phyloP scores from a whole-genome alignment of 1,140 invertebrate species.

The Drosophila arizonae region DNA sequence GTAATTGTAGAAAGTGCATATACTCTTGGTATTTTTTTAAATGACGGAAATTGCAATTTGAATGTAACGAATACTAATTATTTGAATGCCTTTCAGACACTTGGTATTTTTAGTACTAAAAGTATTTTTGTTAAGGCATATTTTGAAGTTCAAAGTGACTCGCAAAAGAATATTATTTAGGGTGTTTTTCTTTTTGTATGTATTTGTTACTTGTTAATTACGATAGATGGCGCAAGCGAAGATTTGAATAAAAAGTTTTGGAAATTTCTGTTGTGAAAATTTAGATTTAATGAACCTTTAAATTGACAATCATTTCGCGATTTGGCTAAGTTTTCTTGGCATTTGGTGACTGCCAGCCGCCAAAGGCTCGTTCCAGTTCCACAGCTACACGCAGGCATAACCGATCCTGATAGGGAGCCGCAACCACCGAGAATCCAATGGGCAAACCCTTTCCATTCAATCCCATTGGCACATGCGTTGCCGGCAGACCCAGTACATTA shows the following conservation, averaged over 20 bases:
- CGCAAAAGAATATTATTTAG: too few species aligned
- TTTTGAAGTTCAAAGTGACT: too few species aligned
- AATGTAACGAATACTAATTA: too few species aligned
- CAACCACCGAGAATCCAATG: conserved; percentile 89
- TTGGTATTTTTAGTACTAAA: too few species aligned
- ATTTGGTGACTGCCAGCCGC: conserved; percentile 87
- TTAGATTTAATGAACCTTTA: not conserved
- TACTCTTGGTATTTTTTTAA: too few species aligned
- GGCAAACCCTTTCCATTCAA: conserved; percentile 87
- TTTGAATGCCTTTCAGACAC: too few species aligned
- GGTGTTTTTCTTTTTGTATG: not conserved
- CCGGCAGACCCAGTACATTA: conserved; percentile 90
- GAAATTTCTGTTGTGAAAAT: not conserved
- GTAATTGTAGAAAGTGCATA: too few species aligned
- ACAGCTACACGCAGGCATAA: conserved; percentile 89
- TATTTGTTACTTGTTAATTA: conserved; percentile 3
- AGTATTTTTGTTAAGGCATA: too few species aligned
- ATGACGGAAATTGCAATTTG: too few species aligned
- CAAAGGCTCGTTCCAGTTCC: conserved; percentile 91
- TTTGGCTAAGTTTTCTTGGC: conserved; percentile 34
- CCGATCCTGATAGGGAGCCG: conserved; percentile 87
- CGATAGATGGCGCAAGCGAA: conserved; percentile 12
- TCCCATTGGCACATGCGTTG: conserved; percentile 89
- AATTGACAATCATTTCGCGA: not conserved
- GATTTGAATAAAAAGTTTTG: not conserved